phyloP scores from a whole-genome alignment of 2,797 vertebrate genomes.

The Myiotriccus ornatus region DNA sequence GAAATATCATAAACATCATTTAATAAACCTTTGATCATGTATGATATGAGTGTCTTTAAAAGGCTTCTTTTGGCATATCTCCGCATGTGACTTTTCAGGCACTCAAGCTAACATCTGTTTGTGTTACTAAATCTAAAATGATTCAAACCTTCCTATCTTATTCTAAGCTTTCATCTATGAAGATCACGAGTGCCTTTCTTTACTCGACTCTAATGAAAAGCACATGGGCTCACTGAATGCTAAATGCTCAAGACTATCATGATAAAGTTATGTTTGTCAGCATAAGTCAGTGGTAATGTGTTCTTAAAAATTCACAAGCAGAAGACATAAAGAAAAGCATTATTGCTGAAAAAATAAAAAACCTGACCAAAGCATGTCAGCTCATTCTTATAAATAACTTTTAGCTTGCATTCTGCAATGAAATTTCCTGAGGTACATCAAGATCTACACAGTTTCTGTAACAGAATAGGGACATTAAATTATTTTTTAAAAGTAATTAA shows the following conservation, averaged over 20 bases:
- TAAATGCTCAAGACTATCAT: neutral
- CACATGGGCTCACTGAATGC: neutral
- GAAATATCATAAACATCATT: neutral
- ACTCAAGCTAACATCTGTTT: conserved; percentile 4
- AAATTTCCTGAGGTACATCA: neutral
- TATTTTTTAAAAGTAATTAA: neutral
- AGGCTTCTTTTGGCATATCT: neutral
- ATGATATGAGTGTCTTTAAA: neutral
- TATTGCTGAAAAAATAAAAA: neutral
- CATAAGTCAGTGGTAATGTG: conserved; percentile 7
- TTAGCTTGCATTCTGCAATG: neutral
- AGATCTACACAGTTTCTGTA: neutral
- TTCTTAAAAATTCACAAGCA: conserved; percentile 32
- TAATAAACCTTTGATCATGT: neutral
- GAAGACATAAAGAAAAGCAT: conserved; percentile 1
- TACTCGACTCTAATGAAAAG: conserved; percentile 52
- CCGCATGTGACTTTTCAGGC: neutral
- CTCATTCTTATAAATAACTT: neutral
- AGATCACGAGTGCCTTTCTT: conserved; percentile 20
- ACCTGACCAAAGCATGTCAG: neutral
- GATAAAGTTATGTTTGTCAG: conserved; percentile 13
- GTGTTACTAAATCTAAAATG: conserved; percentile 10
- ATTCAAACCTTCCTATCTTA: conserved; percentile 24
- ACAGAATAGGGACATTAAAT: neutral
- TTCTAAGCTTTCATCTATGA: neutral